Evolutionary conservation across 2,797 vertebrate genomes (phyloP).

Genomic region (Sebastes hopkinsi): DNA sequence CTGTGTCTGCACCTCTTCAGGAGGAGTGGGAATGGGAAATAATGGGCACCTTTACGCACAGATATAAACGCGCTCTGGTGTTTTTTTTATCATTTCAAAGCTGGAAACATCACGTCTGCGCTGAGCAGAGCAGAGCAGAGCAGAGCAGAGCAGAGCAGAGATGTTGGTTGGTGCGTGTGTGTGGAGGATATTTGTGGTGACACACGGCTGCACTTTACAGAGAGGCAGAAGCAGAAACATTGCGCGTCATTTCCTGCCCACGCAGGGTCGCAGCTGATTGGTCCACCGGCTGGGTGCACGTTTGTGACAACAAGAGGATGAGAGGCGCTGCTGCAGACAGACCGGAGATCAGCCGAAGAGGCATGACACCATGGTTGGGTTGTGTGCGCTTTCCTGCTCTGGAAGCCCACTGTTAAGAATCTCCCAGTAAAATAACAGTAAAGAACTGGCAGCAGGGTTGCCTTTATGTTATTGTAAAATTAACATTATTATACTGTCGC

Average conservation of each 20-base stretch:
- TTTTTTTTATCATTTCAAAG: neutral
- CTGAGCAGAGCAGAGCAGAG: neutral
- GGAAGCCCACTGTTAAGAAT: neutral
- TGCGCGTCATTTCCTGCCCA: slow-evolving; percentile 85
- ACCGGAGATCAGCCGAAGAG: slow-evolving; percentile 36
- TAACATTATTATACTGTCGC: too few relatives aligned
- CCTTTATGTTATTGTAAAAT: too few relatives aligned
- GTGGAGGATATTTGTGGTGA: slow-evolving; percentile 66
- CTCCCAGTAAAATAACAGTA: too few relatives aligned
- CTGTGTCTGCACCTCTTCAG: slow-evolving; percentile 34
- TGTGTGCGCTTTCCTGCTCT: neutral
- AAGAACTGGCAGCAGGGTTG: too few relatives aligned
- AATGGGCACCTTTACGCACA: slow-evolving; percentile 23
- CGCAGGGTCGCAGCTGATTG: slow-evolving; percentile 73
- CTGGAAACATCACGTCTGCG: slow-evolving; percentile 16
- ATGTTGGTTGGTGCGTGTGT: slow-evolving; percentile 13
- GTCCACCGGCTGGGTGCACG: slow-evolving; percentile 54
- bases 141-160: too few relatives aligned
- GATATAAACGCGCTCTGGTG: slow-evolving; percentile 2
- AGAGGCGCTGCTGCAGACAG: slow-evolving; percentile 24
- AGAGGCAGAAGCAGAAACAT: slow-evolving; percentile 63
- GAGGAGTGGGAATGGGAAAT: slow-evolving; percentile 33
- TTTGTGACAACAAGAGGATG: slow-evolving; percentile 40
- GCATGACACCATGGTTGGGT: slow-evolving; percentile 54
- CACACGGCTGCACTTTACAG: slow-evolving; percentile 66